Evolutionary conservation across 2,797 vertebrate species (phyloP).

Genomic region (Hapalemur alaotrensis): DNA sequence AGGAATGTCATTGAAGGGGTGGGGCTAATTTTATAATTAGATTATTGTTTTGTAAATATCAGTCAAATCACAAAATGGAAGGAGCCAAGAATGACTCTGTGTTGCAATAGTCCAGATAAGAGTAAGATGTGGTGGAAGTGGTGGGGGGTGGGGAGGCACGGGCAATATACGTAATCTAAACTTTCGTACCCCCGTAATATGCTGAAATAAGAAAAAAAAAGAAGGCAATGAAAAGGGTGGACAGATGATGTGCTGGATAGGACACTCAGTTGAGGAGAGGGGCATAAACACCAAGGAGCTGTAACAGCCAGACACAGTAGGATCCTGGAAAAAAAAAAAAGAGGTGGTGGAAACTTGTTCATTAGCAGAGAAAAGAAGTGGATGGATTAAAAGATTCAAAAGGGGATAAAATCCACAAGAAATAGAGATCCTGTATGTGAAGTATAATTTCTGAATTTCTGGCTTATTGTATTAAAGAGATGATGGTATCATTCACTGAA

Average conservation of each 20-base stretch:
- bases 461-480: background rate
- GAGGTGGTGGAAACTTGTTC: background rate
- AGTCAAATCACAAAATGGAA: background rate
- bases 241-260: too few species aligned
- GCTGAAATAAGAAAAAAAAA: too few species aligned
- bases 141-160: too few species aligned
- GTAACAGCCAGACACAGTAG: too few species aligned
- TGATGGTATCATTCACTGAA: background rate
- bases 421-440: background rate
- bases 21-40: background rate
- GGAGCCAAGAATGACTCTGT: background rate
- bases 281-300: too few species aligned
- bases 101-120: background rate
- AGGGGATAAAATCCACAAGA: background rate
- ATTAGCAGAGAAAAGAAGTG: background rate
- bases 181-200: too few species aligned
- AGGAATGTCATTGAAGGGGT: background rate
- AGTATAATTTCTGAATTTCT: background rate
- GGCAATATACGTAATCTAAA: too few species aligned
- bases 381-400: background rate
- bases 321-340: too few species aligned
- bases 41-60: conserved; percentile 1
- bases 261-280: too few species aligned
- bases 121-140: background rate
- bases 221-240: too few species aligned